Conservation (phyloP, 2,113 vertebrate genomes). For the Pelecanus crispus region DNA sequence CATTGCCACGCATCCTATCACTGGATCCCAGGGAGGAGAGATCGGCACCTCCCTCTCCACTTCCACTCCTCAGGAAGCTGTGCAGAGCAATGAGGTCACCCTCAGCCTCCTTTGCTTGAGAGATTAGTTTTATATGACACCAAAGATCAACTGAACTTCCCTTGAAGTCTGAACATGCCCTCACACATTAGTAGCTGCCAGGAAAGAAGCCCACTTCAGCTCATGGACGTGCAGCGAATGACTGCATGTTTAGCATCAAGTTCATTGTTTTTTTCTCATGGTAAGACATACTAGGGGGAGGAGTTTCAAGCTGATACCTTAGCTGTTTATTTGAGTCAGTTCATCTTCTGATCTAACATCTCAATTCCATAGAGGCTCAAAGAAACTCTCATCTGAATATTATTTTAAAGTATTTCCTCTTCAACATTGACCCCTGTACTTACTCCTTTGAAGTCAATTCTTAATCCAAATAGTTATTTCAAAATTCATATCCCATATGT, state of each 20-base stretch:
- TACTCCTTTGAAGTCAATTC: neutral
- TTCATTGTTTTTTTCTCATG: neutral
- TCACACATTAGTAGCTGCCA: neutral
- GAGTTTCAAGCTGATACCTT: neutral
- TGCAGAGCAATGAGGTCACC: neutral
- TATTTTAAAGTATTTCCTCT: neutral
- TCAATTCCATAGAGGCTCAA: neutral
- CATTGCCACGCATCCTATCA: accelerated
- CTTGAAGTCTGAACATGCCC: neutral
- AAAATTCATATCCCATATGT: neutral
- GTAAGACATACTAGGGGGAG: neutral
- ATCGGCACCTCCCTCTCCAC: neutral
- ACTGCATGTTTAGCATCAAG: neutral
- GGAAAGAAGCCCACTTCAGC: neutral
- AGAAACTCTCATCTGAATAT: neutral
- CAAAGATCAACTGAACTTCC: neutral
- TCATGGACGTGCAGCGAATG: neutral
- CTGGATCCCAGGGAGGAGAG: neutral
- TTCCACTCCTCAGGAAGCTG: neutral
- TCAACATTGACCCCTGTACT: neutral
- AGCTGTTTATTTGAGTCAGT: neutral
- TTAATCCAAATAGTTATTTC: neutral
- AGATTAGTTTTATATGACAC: neutral
- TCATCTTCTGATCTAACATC: neutral
- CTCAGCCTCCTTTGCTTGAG: neutral